Percentiles rank a stretch among this genome's conserved stretches.
Conservation (phyloP, 37 sponge, comb jelly and placozoan species). For the Hormiphora californensis region DNA sequence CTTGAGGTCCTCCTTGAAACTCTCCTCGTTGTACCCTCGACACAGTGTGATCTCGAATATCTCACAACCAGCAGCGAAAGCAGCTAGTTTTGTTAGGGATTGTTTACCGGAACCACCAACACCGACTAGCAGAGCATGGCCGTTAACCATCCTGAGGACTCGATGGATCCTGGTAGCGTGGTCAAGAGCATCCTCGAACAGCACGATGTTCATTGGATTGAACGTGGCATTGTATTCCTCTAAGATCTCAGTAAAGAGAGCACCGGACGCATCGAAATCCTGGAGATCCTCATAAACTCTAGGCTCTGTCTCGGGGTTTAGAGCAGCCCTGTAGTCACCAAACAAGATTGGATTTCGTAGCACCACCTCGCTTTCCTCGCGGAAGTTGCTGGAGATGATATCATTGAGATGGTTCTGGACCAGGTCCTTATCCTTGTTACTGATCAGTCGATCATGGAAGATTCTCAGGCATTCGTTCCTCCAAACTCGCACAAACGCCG, state of each 20-base stretch:
- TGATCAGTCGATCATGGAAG: conserved; percentile 90
- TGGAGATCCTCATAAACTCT: conserved; percentile 90
- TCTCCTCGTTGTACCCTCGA: conserved; percentile 93
- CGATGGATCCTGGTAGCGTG: conserved; percentile 89
- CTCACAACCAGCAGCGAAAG: conserved; percentile 94
- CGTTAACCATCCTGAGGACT: conserved; percentile 91
- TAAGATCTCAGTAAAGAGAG: conserved; percentile 81
- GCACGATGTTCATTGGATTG: conserved; percentile 90
- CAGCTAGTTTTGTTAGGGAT: conserved; percentile 90
- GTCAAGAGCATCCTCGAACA: conserved; percentile 97
- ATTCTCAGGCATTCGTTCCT: conserved; percentile 94
- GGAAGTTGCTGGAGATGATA: conserved; percentile 71
- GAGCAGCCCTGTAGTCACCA: conserved; percentile 89
- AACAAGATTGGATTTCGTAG: conserved; percentile 77
- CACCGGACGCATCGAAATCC: conserved; percentile 84
- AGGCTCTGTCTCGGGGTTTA: conserved; percentile 74
- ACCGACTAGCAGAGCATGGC: conserved; percentile 93
- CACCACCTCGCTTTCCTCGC: conserved; percentile 63
- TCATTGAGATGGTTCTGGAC: conserved; percentile 74
- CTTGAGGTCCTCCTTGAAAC: conserved; percentile 96
- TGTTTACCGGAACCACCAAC: conserved; percentile 97
- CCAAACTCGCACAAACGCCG: conserved; percentile 77
- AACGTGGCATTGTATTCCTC: conserved; percentile 87
- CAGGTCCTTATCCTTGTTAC: conserved; percentile 68
- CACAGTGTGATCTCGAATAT: conserved; percentile 96